Evolutionary conservation across 2,888 invertebrate species (phyloP).

Genomic region (Cacoxenus indagator): DNA sequence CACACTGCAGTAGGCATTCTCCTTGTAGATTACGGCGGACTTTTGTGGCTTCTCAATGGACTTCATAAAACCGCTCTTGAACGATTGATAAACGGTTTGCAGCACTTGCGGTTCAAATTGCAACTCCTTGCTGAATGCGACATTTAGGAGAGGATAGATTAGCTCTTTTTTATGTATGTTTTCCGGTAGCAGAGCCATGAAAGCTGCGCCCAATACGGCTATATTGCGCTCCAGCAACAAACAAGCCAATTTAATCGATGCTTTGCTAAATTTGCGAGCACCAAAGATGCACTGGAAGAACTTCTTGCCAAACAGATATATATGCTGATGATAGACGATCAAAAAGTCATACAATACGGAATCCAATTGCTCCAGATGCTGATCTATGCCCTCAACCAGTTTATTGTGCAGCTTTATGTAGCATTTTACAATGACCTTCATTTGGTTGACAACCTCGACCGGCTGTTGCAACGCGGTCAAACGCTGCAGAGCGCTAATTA

Average conservation of each 20-base stretch:
- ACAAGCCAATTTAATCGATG: slow-evolving; percentile 74
- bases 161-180: slow-evolving; percentile 75
- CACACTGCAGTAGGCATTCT: slow-evolving; percentile 74
- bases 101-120: slow-evolving; percentile 71
- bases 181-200: slow-evolving; percentile 58
- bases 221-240: slow-evolving; percentile 73
- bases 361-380: slow-evolving; percentile 74
- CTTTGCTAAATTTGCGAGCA: slow-evolving; percentile 73
- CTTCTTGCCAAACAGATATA: slow-evolving; percentile 72
- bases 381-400: slow-evolving; percentile 62
- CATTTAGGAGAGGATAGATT: slow-evolving; percentile 76
- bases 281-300: slow-evolving; percentile 74
- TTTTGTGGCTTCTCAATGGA: slow-evolving; percentile 80
- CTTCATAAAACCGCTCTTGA: slow-evolving; percentile 76
- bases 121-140: slow-evolving; percentile 65
- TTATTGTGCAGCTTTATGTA: slow-evolving; percentile 71
- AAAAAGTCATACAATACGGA: slow-evolving; percentile 74
- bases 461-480: slow-evolving; percentile 67
- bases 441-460: slow-evolving; percentile 58
- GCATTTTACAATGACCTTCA: slow-evolving; percentile 70
- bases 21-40: slow-evolving; percentile 76
- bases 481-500: slow-evolving; percentile 72
- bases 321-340: slow-evolving; percentile 75
- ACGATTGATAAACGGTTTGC: slow-evolving; percentile 73
- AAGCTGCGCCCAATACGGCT: slow-evolving; percentile 34